Percentiles rank a stretch among this genome's conserved stretches.
These are phyloP conservation scores for Cyprinodon variegatus DNA, from an alignment of 2,113 vertebrate genomes.

Conservation along the genomic window DNA sequence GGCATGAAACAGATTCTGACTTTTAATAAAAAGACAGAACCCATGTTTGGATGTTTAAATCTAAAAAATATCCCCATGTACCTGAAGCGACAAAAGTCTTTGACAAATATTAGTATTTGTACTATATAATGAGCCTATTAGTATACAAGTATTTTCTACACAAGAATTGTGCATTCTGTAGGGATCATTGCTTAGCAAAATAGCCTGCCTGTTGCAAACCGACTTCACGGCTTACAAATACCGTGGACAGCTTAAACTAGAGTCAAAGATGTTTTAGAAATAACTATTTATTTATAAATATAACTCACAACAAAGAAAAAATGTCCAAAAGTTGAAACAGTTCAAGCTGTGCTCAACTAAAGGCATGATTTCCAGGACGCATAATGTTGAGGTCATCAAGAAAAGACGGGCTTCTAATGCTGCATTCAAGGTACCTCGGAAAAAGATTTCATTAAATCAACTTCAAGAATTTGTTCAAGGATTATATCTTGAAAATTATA, in stretches of 20 bases:
- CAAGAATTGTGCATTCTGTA: neutral
- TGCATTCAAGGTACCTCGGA: neutral
- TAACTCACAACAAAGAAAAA: neutral
- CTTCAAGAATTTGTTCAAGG: neutral
- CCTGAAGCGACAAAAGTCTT: neutral
- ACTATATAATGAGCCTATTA: too few relatives aligned
- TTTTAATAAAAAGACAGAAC: conserved; percentile 48
- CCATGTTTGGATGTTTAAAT: conserved; percentile 47
- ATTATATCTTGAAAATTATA: too few relatives aligned
- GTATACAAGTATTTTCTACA: too few relatives aligned
- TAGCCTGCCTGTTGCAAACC: neutral
- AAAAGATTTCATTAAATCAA: rapidly evolving
- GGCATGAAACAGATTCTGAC: conserved; percentile 42
- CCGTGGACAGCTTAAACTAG: neutral
- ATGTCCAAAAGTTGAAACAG: neutral
- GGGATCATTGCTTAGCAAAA: neutral
- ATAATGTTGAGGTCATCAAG: conserved; percentile 46
- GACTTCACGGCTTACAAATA: neutral
- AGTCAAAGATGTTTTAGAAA: neutral
- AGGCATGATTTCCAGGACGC: conserved; percentile 31
- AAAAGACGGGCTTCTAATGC: conserved; percentile 20
- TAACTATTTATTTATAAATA: neutral
- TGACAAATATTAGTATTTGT: neutral
- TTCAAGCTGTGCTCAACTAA: neutral
- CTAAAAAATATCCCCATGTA: neutral